Percentiles rank a stretch among this genome's conserved stretches.
phyloP scores from a whole-genome alignment of 2,888 invertebrate genomes.

The Chymomyza amoena region DNA sequence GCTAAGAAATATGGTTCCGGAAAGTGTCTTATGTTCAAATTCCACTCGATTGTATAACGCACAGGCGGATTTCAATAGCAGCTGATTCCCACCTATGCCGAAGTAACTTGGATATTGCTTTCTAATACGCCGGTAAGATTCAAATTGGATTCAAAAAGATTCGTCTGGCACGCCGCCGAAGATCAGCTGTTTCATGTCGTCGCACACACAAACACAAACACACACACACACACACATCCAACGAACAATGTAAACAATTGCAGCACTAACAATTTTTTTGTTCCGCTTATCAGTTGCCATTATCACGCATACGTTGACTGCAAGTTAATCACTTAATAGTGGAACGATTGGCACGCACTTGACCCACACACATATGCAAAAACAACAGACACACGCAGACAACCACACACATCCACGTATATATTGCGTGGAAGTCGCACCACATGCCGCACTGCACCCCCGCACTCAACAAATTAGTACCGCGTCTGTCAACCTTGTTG shows the following conservation, averaged over 20 bases:
- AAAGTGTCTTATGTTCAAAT: too few relatives aligned
- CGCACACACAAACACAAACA: slow-evolving; percentile 28
- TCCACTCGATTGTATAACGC: too few relatives aligned
- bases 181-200: slow-evolving; percentile 43
- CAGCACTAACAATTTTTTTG: not conserved
- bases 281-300: slow-evolving; percentile 5
- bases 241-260: slow-evolving; percentile 25
- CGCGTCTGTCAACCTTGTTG: not conserved
- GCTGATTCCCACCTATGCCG: too few relatives aligned
- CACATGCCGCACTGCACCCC: not conserved
- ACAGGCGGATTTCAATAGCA: too few relatives aligned
- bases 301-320: not conserved
- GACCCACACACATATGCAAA: slow-evolving; percentile 5
- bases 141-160: too few relatives aligned
- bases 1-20: too few relatives aligned
- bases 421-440: not conserved
- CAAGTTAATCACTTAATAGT: not conserved
- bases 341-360: slow-evolving; percentile 37
- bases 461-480: not conserved
- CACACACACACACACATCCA: slow-evolving; percentile 10
- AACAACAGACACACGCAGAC: not conserved
- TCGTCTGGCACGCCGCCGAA: too few relatives aligned
- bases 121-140: too few relatives aligned
- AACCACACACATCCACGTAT: slow-evolving; percentile 9
- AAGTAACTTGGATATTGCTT: too few relatives aligned